Evolutionary conservation across 2,797 vertebrate genomes (phyloP), one percentile per base, ranked within the genome.

Genomic region (Gambusia yucatana): DNA sequence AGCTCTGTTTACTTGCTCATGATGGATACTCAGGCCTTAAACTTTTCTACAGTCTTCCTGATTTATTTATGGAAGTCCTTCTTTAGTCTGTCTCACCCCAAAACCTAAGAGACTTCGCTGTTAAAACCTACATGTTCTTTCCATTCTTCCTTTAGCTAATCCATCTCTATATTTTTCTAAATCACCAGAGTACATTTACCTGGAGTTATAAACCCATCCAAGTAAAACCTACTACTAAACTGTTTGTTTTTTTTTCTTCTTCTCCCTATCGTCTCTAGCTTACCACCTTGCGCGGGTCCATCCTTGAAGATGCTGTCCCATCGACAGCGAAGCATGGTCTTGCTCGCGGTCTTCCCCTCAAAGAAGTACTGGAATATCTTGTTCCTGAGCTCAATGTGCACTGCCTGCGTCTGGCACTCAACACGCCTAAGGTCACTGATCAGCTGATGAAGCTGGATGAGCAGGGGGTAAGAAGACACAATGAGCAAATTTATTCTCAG

Each of bases 371-470:
- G 82, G 98, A 99, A 78, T 97, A 98, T 28, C 96, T 99, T 16
- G 95, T 99, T 76, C 98, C 98, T 0, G 98, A 99, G 93, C 96
- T 99, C 81, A 99, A 97, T 3, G 96, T 96, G 30, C 98, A 99
- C 92, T 99, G 98, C 90, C 93, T 99, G 41, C 96, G 98, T 2
- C 92, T 99, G 91, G 98, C 98, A 46, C 98, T 99, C 91, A 99
- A 99, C 94, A 99, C 98, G 1, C 98, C 98, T 0, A 99, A 99
- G 89, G 98, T 99, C 91, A 99, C 98, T 0, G 98, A 99, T 76
- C 98, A 99, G 81, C 97, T 99, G 87, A 98, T 99, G 97, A 99
- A 99, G 81, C 95, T 99, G 88, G 98, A 99, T 71, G 98, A 99
- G 79, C 98, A 99, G 93, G 98, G 98, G 96, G 98, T 99, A 90